Conservation (phyloP, 2,113 vertebrate species). For the Syngnathus floridae region DNA sequence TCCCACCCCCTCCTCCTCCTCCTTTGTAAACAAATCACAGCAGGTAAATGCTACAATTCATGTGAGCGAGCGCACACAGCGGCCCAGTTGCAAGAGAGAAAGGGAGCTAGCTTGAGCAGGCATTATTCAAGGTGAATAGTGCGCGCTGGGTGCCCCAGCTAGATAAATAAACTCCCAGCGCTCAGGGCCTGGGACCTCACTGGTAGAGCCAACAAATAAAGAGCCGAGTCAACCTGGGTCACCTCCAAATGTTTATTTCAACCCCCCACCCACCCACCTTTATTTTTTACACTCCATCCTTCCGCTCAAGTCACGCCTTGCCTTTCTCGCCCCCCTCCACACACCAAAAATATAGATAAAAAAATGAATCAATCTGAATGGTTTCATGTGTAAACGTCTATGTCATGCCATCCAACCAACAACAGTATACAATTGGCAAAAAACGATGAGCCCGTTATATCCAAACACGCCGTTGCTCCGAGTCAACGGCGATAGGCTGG, state of each 20-base stretch:
- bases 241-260: constrained; percentile 78
- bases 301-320: constrained; percentile 7
- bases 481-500: not conserved
- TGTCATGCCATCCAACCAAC: too few species aligned
- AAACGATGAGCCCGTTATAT: not conserved
- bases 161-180: constrained; percentile 78
- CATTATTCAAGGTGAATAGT: constrained; percentile 76
- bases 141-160: constrained; percentile 68
- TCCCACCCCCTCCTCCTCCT: constrained; percentile 4
- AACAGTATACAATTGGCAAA: not conserved
- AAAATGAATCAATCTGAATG: too few species aligned
- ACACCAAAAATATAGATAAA: too few species aligned
- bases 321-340: constrained; percentile 26
- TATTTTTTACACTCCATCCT: constrained; percentile 53
- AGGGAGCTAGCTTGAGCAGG: constrained; percentile 72
- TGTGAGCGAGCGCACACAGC: constrained; percentile 62
- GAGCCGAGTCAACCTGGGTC: constrained; percentile 75
- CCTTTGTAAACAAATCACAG: constrained; percentile 60
- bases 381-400: too few species aligned
- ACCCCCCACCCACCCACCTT: constrained; percentile 40
- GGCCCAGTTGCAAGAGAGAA: constrained; percentile 68
- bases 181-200: constrained; percentile 74
- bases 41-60: constrained; percentile 77
- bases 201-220: constrained; percentile 80
- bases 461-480: not conserved